Evolutionary conservation across 1,140 invertebrate species (phyloP).

Genomic region (Sarcophaga bullata): DNA sequence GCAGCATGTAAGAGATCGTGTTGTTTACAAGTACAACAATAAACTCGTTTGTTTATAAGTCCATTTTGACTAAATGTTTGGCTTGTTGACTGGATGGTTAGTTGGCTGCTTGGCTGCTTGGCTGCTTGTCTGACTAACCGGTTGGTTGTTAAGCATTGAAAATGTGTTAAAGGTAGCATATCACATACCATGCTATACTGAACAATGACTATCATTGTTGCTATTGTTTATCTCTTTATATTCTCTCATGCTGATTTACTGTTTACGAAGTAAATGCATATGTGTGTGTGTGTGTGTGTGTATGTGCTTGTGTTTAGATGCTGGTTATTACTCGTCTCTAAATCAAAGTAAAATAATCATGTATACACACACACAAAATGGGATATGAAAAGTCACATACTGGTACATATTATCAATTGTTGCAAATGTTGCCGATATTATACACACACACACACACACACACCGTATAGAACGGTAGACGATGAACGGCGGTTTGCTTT

Average conservation of each 20-base stretch:
- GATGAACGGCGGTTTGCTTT: too few relatives aligned
- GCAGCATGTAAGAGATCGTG: too few relatives aligned
- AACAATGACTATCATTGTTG: too few relatives aligned
- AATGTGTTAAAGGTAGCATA: background rate
- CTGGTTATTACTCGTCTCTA: background rate
- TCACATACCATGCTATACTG: background rate
- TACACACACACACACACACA: background rate
- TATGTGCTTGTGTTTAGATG: too few relatives aligned
- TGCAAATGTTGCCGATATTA: background rate
- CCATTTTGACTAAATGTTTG: background rate
- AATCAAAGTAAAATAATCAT: background rate
- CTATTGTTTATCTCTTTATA: too few relatives aligned
- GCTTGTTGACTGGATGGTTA: too few relatives aligned
- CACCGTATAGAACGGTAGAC: too few relatives aligned
- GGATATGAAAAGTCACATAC: background rate
- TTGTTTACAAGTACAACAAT: too few relatives aligned
- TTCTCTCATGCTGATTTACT: too few relatives aligned
- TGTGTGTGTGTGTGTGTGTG: too few relatives aligned
- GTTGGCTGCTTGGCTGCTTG: background rate
- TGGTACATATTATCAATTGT: conserved; percentile 19
- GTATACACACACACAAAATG: background rate
- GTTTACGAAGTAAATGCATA: too few relatives aligned
- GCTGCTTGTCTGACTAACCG: background rate
- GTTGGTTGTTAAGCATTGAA: background rate
- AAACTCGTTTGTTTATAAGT: too few relatives aligned